Evolutionary conservation across 2,797 vertebrate genomes (phyloP).

Genomic region (Syndactyla subalaris): DNA sequence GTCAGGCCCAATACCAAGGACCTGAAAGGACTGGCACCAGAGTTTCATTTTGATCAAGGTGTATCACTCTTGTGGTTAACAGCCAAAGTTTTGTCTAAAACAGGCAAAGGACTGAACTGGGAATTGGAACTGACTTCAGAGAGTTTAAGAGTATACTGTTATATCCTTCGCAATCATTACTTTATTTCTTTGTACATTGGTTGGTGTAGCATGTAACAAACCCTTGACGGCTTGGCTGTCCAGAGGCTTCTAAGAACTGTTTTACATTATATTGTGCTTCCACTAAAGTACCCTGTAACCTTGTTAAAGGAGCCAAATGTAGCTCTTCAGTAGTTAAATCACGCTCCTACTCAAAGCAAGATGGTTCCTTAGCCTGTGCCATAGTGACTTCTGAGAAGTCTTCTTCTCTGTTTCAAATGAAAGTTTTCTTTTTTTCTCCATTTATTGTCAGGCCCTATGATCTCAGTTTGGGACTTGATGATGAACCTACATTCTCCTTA

Average conservation of each 20-base stretch:
- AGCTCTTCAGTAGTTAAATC: slow-evolving; percentile 2
- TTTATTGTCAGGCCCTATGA: not conserved
- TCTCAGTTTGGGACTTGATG: not conserved
- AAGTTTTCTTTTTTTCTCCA: not conserved
- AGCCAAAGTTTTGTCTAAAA: not conserved
- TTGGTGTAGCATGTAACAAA: not conserved
- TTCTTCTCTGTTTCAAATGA: not conserved
- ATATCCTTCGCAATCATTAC: not conserved
- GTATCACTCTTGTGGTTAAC: not conserved
- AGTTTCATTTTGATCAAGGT: not conserved
- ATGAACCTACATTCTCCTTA: not conserved
- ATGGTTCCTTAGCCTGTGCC: not conserved
- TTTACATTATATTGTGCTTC: not conserved
- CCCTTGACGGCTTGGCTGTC: not conserved
- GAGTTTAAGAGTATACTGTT: not conserved
- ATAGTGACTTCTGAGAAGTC: not conserved
- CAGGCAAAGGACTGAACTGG: not conserved
- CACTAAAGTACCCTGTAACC: not conserved
- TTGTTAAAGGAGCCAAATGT: not conserved
- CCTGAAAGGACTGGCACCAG: not conserved
- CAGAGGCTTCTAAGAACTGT: not conserved
- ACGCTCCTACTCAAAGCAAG: not conserved
- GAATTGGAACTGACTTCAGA: not conserved
- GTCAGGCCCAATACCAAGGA: rapidly evolving
- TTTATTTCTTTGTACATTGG: not conserved